These are phyloP conservation scores for Chaetura pelagica DNA, from an alignment of 2,113 vertebrate genomes.

Conservation along the genomic window DNA sequence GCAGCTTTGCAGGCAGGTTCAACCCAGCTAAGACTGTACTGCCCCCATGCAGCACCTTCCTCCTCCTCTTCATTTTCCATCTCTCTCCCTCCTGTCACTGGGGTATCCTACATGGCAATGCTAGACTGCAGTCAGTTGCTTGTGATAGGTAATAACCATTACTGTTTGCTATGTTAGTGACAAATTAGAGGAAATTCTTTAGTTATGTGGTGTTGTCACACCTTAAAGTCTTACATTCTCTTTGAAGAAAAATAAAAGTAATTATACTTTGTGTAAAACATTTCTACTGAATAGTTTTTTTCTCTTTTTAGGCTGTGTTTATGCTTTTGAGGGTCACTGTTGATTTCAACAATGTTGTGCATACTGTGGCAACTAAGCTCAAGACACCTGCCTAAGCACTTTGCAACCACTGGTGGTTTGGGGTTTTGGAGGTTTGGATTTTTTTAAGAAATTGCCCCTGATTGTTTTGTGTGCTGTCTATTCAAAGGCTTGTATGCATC, in stretches of 20 bases:
- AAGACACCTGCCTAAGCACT: neutral
- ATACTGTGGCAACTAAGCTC: neutral
- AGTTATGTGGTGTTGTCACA: neutral
- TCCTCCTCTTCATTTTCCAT: neutral
- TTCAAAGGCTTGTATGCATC: neutral
- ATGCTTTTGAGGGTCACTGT: neutral
- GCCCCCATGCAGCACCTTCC: neutral
- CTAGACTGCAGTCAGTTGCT: neutral
- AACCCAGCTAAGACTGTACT: neutral
- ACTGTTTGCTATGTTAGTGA: neutral
- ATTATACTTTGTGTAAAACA: neutral
- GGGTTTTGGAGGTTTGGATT: neutral
- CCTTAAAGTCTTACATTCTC: neutral
- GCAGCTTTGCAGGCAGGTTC: neutral
- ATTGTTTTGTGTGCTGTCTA: neutral
- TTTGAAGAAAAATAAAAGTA: neutral
- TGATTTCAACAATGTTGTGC: neutral
- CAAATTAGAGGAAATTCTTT: neutral
- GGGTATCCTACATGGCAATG: accelerated
- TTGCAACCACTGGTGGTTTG: neutral
- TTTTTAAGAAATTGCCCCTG: neutral
- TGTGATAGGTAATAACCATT: accelerated
- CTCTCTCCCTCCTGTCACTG: neutral
- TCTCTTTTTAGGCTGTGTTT: neutral
- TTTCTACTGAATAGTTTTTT: neutral